phyloP scores from a whole-genome alignment of 2,113 vertebrate genomes.

The Hyperopisus bebe region DNA sequence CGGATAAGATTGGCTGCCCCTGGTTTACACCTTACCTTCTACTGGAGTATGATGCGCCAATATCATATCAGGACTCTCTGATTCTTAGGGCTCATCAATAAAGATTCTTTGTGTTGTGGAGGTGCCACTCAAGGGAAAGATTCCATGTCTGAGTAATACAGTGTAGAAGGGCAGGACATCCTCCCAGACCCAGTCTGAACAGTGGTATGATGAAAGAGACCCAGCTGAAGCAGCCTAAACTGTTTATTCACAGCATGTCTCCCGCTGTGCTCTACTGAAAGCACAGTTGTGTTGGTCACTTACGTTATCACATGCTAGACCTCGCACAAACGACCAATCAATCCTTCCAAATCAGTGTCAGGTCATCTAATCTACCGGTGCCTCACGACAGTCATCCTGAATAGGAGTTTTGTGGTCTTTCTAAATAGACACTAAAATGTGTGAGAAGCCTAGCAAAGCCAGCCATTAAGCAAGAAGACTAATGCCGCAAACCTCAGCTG shows the following conservation, averaged over 20 bases:
- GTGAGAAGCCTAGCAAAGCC: neutral
- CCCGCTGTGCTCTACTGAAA: neutral
- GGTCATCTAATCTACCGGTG: neutral
- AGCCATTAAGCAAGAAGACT: neutral
- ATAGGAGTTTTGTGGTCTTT: neutral
- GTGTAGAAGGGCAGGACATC: neutral
- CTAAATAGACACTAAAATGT: neutral
- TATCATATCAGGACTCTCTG: neutral
- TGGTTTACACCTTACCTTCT: neutral
- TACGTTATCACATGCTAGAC: neutral
- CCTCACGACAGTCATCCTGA: neutral
- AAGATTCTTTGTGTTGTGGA: neutral
- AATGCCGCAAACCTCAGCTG: neutral
- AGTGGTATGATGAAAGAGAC: neutral
- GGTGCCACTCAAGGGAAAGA: neutral
- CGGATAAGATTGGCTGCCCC: too few species aligned
- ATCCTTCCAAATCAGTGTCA: neutral
- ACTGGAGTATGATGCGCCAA: neutral
- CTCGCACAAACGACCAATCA: neutral
- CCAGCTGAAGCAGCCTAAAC: neutral
- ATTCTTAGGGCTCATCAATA: neutral
- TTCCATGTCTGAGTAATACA: neutral
- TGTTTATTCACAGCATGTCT: neutral
- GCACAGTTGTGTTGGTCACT: neutral
- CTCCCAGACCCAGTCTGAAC: neutral